Conservation (phyloP, 92 coral and sea anemone species). For the Plumapathes pennacea region DNA sequence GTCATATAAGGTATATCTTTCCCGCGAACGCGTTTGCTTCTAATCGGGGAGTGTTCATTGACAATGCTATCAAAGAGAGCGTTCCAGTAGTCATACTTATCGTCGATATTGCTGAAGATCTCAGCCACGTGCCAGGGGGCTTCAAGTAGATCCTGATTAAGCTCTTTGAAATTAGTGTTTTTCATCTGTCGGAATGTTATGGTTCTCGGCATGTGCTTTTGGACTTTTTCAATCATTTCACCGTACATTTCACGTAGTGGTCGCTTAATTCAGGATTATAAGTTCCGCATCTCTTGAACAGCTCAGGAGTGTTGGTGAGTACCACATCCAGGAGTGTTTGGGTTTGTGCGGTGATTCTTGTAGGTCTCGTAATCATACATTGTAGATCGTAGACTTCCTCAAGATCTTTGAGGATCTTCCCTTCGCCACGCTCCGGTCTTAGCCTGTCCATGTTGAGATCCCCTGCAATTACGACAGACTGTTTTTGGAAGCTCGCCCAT, state of each 20-base stretch:
- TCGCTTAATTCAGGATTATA: constrained; percentile 43
- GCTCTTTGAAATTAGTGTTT: constrained; percentile 54
- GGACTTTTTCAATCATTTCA: constrained; percentile 52
- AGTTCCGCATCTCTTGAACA: constrained; percentile 19
- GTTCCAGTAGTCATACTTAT: constrained; percentile 54
- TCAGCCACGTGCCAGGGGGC: constrained; percentile 69
- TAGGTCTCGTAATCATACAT: constrained; percentile 39
- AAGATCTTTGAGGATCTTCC: constrained; percentile 28
- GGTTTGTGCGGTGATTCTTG: constrained; percentile 16
- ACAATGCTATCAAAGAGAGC: constrained; percentile 40
- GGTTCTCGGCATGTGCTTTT: constrained; percentile 48
- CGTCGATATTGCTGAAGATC: constrained; percentile 26
- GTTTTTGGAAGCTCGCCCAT: constrained; percentile 23
- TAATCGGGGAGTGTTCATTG: constrained; percentile 28
- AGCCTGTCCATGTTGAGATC: constrained; percentile 42
- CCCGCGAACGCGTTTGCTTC: constrained; percentile 46
- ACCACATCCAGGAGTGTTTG: constrained; percentile 21
- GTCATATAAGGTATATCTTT: constrained; percentile 59
- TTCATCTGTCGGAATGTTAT: constrained; percentile 47
- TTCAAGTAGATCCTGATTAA: constrained; percentile 38
- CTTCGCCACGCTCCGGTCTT: constrained; percentile 13
- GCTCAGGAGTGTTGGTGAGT: constrained; percentile 17
- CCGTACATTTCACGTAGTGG: constrained; percentile 54
- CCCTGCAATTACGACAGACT: constrained; percentile 14
- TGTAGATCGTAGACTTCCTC: constrained; percentile 34